Conservation (phyloP, 2,888 invertebrate species). For the Seira musarum region DNA sequence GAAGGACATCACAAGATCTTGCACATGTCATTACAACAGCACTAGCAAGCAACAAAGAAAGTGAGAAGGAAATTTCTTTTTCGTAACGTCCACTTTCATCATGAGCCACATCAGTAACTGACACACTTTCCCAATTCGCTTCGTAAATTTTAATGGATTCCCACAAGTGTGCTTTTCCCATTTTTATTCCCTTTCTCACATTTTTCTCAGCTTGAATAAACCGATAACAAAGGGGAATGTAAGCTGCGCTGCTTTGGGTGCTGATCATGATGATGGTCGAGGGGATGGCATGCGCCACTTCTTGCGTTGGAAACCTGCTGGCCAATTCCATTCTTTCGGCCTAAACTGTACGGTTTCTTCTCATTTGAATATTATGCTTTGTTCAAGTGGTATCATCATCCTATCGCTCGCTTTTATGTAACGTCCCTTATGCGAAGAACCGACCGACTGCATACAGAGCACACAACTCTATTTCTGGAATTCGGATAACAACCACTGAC, state of each 20-base stretch:
- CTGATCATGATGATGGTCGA: not conserved
- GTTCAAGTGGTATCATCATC: too few relatives aligned
- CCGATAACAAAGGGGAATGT: not conserved
- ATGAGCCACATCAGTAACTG: conserved; percentile 33
- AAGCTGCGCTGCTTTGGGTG: not conserved
- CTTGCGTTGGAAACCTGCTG: not conserved
- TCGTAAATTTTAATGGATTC: conserved; percentile 50
- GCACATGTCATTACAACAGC: too few relatives aligned
- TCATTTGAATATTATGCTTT: not conserved
- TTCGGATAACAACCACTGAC: too few relatives aligned
- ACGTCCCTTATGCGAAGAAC: too few relatives aligned
- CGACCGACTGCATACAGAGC: too few relatives aligned
- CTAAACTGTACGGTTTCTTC: not conserved
- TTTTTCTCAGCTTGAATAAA: not conserved
- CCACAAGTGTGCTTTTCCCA: conserved; percentile 47
- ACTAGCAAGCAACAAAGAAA: not conserved
- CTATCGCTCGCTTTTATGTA: too few relatives aligned
- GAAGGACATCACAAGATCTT: too few relatives aligned
- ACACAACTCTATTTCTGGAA: too few relatives aligned
- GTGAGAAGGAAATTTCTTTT: not conserved
- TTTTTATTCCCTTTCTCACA: not conserved
- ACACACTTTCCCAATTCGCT: conserved; percentile 42
- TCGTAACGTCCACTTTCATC: not conserved
- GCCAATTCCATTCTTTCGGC: not conserved
- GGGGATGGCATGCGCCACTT: not conserved